A percentile compares a stretch with the other conserved stretches of the same genome.
phyloP scores from a whole-genome alignment of 2,797 vertebrate genomes.

The Euphonia xanthogaster region DNA sequence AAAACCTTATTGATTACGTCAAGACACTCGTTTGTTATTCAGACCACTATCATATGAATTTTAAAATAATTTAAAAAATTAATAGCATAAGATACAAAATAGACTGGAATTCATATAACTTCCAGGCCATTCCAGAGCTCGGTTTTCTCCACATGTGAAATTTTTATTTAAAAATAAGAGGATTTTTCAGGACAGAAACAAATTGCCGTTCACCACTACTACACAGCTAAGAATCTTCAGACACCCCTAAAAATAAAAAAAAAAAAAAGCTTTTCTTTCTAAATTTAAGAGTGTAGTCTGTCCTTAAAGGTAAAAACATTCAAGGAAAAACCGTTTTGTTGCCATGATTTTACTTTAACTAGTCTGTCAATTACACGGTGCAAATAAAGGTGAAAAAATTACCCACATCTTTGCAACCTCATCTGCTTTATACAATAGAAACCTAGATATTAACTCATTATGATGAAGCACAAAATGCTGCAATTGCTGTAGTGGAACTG shows the following conservation, averaged over 20 bases:
- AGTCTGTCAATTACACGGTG: background rate
- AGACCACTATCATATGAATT: background rate
- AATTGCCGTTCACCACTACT: background rate
- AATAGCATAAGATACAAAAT: background rate
- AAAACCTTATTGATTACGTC: background rate
- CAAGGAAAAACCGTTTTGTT: background rate
- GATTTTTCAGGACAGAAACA: background rate
- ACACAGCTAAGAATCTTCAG: background rate
- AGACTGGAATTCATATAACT: background rate
- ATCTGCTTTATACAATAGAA: background rate
- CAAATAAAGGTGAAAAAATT: background rate
- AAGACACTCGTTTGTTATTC: background rate
- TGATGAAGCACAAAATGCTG: background rate
- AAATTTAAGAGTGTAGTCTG: background rate
- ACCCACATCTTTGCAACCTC: background rate
- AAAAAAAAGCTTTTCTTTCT: background rate
- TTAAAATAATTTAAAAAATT: background rate
- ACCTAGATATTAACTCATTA: background rate
- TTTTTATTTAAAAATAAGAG: background rate
- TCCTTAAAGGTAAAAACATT: background rate
- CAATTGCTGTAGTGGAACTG: fast-evolving
- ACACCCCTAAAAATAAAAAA: background rate
- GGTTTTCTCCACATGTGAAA: background rate
- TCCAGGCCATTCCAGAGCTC: background rate
- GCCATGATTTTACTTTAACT: background rate